Conservation (phyloP, 2,797 vertebrate species). For the Hirundo rustica region DNA sequence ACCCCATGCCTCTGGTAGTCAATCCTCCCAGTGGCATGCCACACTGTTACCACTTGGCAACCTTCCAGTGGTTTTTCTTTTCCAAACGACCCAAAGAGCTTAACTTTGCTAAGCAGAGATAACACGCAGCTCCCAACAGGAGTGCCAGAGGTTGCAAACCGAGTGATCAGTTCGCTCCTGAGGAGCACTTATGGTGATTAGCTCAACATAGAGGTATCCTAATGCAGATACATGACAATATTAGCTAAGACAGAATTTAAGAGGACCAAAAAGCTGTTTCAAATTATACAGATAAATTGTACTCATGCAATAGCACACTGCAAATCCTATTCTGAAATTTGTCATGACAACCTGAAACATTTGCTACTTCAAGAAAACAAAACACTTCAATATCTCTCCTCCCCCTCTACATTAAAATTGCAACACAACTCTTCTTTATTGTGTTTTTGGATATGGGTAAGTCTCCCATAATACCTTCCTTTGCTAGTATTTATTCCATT, state of each 20-base stretch:
- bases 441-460: background rate
- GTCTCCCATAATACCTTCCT: background rate
- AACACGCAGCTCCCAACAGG: background rate
- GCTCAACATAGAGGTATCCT: background rate
- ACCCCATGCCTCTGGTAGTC: background rate
- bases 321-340: background rate
- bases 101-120: constrained; percentile 11
- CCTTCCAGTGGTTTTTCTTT: background rate
- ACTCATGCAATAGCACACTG: background rate
- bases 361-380: background rate
- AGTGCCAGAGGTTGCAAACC: background rate
- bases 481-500: background rate
- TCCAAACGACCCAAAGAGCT: background rate
- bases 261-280: background rate
- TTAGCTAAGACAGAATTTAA: background rate
- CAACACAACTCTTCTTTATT: background rate
- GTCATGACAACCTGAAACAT: background rate
- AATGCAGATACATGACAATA: background rate
- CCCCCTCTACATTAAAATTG: background rate
- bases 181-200: background rate
- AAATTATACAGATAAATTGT: background rate
- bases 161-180: background rate
- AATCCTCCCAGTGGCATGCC: background rate
- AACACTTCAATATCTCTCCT: background rate
- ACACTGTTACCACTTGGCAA: background rate